These are phyloP conservation scores for Chaetodon trifasciatus DNA, from an alignment of 2,797 vertebrate genomes.

Conservation along the genomic window DNA sequence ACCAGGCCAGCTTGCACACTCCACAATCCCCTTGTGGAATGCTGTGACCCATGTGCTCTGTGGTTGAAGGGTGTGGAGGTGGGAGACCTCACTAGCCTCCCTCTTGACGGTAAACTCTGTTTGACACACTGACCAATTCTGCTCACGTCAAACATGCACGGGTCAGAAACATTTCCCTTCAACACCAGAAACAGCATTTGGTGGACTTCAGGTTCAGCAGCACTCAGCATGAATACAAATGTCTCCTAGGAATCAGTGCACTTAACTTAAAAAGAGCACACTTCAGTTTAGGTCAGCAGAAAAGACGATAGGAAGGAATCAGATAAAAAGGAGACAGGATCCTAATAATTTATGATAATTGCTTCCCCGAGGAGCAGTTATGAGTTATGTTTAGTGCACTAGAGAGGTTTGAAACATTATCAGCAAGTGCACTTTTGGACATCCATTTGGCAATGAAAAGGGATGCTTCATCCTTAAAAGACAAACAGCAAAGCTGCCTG, in stretches of 20 bases:
- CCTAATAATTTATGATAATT: conserved; percentile 64
- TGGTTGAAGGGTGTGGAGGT: conserved; percentile 58
- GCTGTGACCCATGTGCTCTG: conserved; percentile 59
- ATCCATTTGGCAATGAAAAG: conserved; percentile 49
- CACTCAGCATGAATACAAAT: conserved; percentile 53
- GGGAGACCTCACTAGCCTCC: conserved; percentile 22
- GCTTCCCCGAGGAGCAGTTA: conserved; percentile 56
- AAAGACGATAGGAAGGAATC: conserved; percentile 34
- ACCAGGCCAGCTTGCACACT: conserved; percentile 77
- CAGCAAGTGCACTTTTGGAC: conserved; percentile 59
- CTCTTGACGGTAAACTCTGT: conserved; percentile 50
- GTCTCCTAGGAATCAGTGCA: conserved; percentile 22
- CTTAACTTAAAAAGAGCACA: conserved; percentile 26
- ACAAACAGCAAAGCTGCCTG: conserved; percentile 41
- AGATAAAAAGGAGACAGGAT: conserved; percentile 41
- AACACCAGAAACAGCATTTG: conserved; percentile 29
- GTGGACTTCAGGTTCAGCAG: conserved; percentile 52
- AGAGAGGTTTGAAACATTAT: conserved; percentile 61
- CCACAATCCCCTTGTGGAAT: conserved; percentile 75
- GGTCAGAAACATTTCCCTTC: conserved; percentile 59
- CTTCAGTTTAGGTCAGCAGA: conserved; percentile 51
- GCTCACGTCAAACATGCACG: conserved; percentile 51
- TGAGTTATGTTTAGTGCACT: conserved; percentile 45
- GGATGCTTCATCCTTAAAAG: conserved; percentile 43
- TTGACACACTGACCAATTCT: conserved; percentile 69